phyloP scores from a whole-genome alignment of 2,888 invertebrate genomes.

The Pharmacophagus antenor region DNA sequence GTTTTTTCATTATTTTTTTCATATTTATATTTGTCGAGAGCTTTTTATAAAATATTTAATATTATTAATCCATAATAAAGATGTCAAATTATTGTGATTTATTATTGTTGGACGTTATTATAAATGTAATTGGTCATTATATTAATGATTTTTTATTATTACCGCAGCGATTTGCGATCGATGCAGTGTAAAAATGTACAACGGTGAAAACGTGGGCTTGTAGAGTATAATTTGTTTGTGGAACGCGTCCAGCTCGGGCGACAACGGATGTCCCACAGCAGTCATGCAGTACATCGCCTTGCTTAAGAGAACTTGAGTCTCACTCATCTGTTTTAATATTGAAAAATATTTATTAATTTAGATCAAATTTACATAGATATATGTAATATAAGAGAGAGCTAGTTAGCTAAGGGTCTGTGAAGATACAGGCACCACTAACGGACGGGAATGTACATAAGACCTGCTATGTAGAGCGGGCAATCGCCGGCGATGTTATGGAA shows the following conservation, averaged over 20 bases:
- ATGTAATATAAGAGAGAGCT: not conserved
- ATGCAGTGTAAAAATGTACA: constrained; percentile 18
- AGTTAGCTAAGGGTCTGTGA: not conserved
- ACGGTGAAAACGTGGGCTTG: constrained; percentile 21
- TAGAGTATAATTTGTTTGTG: constrained; percentile 23
- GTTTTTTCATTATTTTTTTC: too few relatives aligned
- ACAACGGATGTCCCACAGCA: constrained; percentile 1
- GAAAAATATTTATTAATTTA: not conserved
- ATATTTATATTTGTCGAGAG: too few relatives aligned
- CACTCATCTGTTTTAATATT: constrained; percentile 8
- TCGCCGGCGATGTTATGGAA: too few relatives aligned
- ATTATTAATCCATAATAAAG: too few relatives aligned
- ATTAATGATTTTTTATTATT: not conserved
- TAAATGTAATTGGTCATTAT: not conserved
- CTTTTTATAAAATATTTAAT: too few relatives aligned
- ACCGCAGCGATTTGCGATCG: constrained; percentile 29
- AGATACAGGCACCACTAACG: too few relatives aligned
- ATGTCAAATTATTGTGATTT: too few relatives aligned
- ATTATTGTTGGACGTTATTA: too few relatives aligned
- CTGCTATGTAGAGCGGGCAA: too few relatives aligned
- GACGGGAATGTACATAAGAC: too few relatives aligned
- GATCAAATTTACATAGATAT: not conserved
- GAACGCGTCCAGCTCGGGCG: constrained; percentile 19
- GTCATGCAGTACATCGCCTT: constrained; percentile 20
- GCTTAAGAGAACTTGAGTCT: constrained; percentile 15